Evolutionary conservation across 2,113 vertebrate species (phyloP).

Genomic region (Neodon shergylaensis): DNA sequence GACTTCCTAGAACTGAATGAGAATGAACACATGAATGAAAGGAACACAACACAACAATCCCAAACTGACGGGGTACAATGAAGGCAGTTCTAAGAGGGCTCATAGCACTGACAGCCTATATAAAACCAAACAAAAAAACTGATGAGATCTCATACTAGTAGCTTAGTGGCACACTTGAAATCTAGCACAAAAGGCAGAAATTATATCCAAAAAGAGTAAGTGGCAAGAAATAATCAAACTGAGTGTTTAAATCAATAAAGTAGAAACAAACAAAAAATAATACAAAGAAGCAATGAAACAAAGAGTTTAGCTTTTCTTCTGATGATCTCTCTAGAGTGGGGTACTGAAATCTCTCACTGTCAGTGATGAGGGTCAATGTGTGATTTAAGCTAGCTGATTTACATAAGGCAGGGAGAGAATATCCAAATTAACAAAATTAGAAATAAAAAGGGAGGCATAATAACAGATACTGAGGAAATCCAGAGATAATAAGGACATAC

Average conservation of each 20-base stretch:
- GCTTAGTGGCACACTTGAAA: background rate
- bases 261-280: background rate
- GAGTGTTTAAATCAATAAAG: background rate
- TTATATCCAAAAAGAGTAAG: background rate
- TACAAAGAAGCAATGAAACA: background rate
- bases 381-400: background rate
- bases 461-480: background rate
- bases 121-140: too few species aligned
- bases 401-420: background rate
- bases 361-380: background rate
- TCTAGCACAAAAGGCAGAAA: background rate
- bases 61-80: background rate
- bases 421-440: background rate
- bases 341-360: background rate
- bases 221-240: background rate
- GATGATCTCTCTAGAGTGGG: background rate
- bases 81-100: background rate
- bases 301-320: background rate
- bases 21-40: too few species aligned
- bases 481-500: background rate
- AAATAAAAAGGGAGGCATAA: background rate
- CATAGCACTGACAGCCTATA: background rate
- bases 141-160: background rate
- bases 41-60: background rate
- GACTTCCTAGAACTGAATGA: background rate